Conservation (phyloP, 1,140 invertebrate species). For the Dolichoris vasculosae region DNA sequence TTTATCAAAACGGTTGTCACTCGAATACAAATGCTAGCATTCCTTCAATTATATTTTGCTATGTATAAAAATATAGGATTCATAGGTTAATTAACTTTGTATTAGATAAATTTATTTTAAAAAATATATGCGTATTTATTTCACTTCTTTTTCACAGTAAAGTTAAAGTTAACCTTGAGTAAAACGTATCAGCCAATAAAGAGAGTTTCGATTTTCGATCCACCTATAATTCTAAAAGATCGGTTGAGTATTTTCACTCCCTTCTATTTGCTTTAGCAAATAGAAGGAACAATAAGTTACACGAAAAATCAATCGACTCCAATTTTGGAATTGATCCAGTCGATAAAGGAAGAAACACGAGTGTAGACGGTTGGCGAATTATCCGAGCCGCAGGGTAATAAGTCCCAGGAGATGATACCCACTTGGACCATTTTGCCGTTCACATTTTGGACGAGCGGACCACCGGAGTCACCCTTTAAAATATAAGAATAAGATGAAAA, state of each 20-base stretch:
- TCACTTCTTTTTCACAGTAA: background rate
- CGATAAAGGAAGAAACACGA: constrained; percentile 62
- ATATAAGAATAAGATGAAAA: background rate
- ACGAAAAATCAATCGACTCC: background rate
- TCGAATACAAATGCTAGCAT: too few relatives aligned
- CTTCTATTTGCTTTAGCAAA: background rate
- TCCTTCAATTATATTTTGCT: too few relatives aligned
- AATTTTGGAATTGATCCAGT: constrained; percentile 61
- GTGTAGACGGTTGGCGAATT: constrained; percentile 67
- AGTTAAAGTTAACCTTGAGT: background rate
- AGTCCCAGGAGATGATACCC: constrained; percentile 73
- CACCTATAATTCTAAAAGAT: background rate
- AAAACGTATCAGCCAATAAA: background rate
- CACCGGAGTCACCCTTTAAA: constrained; percentile 79
- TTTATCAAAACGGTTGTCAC: too few relatives aligned
- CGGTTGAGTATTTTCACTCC: background rate
- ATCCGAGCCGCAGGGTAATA: constrained; percentile 66
- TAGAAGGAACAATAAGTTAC: background rate
- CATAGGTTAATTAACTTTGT: too few relatives aligned
- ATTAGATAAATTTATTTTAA: too few relatives aligned
- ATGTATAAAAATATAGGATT: too few relatives aligned
- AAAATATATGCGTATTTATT: background rate
- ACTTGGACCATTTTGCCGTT: constrained; percentile 52
- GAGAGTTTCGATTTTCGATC: background rate
- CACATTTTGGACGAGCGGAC: constrained; percentile 76